phyloP scores from a whole-genome alignment of 2,888 invertebrate species.

The Xanthostigma xanthostigma region DNA sequence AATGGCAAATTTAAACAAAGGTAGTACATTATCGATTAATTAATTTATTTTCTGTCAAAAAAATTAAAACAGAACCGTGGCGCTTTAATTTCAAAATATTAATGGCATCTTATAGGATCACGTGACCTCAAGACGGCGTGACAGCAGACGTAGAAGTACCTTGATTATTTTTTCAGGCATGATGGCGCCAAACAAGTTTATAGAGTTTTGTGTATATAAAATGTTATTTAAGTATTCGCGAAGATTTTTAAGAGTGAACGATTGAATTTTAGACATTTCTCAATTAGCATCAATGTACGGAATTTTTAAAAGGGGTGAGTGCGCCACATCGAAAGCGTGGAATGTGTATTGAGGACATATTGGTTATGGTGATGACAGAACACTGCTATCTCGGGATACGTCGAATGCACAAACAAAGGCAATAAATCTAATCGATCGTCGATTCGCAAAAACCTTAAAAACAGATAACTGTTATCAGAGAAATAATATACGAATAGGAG shows the following conservation, averaged over 20 bases:
- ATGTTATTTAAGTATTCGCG: slow-evolving; percentile 12
- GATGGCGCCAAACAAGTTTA: slow-evolving; percentile 40
- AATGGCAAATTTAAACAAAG: too few relatives aligned
- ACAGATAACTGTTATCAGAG: too few relatives aligned
- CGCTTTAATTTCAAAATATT: slow-evolving; percentile 18
- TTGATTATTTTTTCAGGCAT: slow-evolving; percentile 36
- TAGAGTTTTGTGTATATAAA: slow-evolving; percentile 30
- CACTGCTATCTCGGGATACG: not conserved
- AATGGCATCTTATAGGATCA: slow-evolving; percentile 26
- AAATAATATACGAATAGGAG: too few relatives aligned
- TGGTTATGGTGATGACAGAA: slow-evolving; percentile 32
- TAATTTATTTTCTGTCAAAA: too few relatives aligned
- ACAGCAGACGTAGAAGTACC: slow-evolving; percentile 14
- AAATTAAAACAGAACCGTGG: not conserved
- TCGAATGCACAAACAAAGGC: too few relatives aligned
- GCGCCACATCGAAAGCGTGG: slow-evolving; percentile 13
- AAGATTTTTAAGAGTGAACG: slow-evolving; percentile 8
- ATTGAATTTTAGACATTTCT: slow-evolving; percentile 4
- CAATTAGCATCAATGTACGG: slow-evolving; percentile 3
- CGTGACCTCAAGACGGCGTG: slow-evolving; percentile 28
- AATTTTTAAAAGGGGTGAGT: slow-evolving; percentile 11
- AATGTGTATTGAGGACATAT: slow-evolving; percentile 39
- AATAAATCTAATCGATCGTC: too few relatives aligned
- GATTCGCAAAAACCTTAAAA: too few relatives aligned
- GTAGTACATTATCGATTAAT: too few relatives aligned